A percentile compares a stretch with the other conserved stretches of the same genome.
Evolutionary conservation across 2,797 vertebrate species (phyloP).

Genomic region (Ciconia nigra): DNA sequence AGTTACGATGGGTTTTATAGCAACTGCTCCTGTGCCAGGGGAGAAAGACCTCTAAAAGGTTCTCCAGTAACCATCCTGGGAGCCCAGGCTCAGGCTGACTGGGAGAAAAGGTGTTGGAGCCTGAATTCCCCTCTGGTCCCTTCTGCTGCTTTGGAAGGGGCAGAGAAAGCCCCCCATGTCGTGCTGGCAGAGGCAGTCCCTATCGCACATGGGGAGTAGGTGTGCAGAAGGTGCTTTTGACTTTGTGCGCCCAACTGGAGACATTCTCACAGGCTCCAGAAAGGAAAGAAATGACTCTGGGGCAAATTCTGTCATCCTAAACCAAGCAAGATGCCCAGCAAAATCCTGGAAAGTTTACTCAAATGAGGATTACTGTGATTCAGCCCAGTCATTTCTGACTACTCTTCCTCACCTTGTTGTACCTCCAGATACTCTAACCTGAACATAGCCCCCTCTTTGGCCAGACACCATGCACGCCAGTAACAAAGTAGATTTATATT

Average conservation of each 20-base stretch:
- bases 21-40: background rate
- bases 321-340: background rate
- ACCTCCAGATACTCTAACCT: background rate
- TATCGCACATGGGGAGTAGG: accelerated
- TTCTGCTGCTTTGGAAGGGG: background rate
- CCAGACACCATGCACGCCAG: background rate
- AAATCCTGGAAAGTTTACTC: background rate
- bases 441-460: background rate
- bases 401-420: background rate
- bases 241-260: background rate
- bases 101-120: background rate
- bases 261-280: background rate
- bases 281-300: background rate
- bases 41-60: background rate
- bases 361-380: background rate
- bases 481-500: background rate
- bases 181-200: background rate
- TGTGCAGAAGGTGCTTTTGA: background rate
- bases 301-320: background rate
- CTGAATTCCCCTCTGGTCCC: background rate
- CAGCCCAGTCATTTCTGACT: background rate
- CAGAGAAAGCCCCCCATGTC: background rate
- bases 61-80: background rate
- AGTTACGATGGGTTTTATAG: background rate
- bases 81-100: background rate